Evolutionary conservation across 2,888 invertebrate species (phyloP), one percentile per base, ranked within the genome.

Genomic region (Dryadula phaetusa): DNA sequence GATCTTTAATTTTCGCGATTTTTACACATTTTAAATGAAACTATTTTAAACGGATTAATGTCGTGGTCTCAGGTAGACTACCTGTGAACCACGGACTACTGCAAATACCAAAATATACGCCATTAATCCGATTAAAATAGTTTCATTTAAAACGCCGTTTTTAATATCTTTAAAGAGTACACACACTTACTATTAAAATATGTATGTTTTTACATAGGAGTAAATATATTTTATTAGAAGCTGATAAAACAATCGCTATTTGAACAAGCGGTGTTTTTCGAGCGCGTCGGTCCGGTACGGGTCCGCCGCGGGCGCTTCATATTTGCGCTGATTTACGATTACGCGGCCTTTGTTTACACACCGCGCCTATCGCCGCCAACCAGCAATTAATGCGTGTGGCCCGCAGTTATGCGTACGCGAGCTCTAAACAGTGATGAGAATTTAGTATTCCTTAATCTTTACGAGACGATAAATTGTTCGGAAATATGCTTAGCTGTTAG

Each of bases 311-410:
- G 71, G 72, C 72, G 66, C 63, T 70, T 66, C 64, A 60, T 70
- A 67, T 68, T 67, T 56, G 64, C 64, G 18, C 69, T 76, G 82
- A 83, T 82, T 83, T 83, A 83, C 81, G 69, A 72, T 47, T 63
- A 72, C 75, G 73, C 75, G 67, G 52, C 75, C 76, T 83, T 82
- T 83, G 83, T 83, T 83, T 82, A 82, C 84, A 74, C 82, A 78
- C 67, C 67, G 67, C 67, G 49, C 52, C 69, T 70, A 64, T 64
- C 69, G 52, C 66, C 69, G 58, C 66, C 60, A 53, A 64, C 64
- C 56, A 69, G 65, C 66, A 72, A 71, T 72, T 72, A 72, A 71
- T 70, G 62, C 62, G 62, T 70, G 67, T 69, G 67, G 70, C 67
- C 67, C 46, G 34, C n/a, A 40, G 54, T 46, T 37, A 46, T n/a